Base-by-base conservation (phyloP, 2,888 invertebrate species). In the Ditylenchus weischeri region DNA sequence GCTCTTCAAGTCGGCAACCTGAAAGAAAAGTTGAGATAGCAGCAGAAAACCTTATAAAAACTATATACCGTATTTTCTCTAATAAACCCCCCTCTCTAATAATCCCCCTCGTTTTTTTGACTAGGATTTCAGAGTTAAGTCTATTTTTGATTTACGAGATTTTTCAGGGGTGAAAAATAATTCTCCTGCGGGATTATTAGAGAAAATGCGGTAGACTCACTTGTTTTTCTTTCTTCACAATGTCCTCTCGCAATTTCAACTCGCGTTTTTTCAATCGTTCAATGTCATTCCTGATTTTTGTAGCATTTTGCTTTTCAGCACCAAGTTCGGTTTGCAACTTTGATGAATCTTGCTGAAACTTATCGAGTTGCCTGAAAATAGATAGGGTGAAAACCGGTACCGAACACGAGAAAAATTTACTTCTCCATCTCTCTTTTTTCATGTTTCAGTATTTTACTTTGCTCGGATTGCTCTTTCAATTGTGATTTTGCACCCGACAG, bases 1-100 rank as follows among this genome's bases (percentile, higher is more conserved):
- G 11, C 58, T 51, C n/a, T 69, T 58, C 35, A 74, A 49, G 43
- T 64, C 71, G 8, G 60, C 23, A 57, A 77, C 51, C 73, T 75
- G 43, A 65, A 72, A 54, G 8, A 54, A 4, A 54, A 7, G 21
- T 1, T 7, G 10, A 10, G 54, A 11, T 15, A 54, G 7, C 2
- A 7, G 1, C 29, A 15, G 13, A 23, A 15, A 3, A 54, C 54
- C 4, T 29, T 54, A 51, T 21, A 10, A 6, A 51, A 21, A n/a
- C n/a, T n/a, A n/a, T n/a, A n/a, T n/a, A n/a, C n/a, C n/a, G n/a
- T n/a, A n/a, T n/a, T n/a, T n/a, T n/a, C n/a, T n/a, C n/a, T n/a
- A n/a, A n/a, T n/a, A n/a, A n/a, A n/a, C n/a, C n/a, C n/a, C n/a
- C n/a, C n/a, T n/a, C n/a, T n/a, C n/a, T n/a, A n/a, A n/a, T n/a